Conservation (phyloP, 1,140 invertebrate genomes). For the Lerema accius region DNA sequence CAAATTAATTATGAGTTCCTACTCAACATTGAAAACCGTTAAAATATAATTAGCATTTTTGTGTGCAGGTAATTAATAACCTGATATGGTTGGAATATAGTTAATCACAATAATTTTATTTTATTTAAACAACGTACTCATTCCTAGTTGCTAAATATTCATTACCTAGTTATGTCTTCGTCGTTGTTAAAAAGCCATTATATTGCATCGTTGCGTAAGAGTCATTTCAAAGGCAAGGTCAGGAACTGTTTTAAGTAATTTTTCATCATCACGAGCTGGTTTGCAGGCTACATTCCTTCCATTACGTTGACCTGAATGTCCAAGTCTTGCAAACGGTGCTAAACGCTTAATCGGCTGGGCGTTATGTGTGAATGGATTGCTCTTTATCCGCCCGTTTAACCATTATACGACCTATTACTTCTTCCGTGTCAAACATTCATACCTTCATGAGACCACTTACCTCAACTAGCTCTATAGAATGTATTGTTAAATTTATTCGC, state of each 20-base stretch:
- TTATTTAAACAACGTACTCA: neutral
- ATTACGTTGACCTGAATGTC: constrained; percentile 8
- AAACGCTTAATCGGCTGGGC: constrained; percentile 21
- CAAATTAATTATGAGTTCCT: too few species aligned
- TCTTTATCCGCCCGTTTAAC: constrained; percentile 27
- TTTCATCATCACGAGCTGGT: neutral
- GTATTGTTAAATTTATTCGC: constrained; percentile 7
- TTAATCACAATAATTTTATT: too few species aligned
- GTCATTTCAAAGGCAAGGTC: neutral
- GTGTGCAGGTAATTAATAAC: too few species aligned
- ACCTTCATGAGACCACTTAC: constrained; percentile 15
- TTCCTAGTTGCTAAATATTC: neutral
- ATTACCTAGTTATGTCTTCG: neutral
- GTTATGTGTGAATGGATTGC: constrained; percentile 24
- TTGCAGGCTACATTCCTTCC: neutral
- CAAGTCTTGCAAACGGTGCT: constrained; percentile 11
- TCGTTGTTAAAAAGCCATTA: neutral
- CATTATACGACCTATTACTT: constrained; percentile 20
- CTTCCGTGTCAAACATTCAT: constrained; percentile 20
- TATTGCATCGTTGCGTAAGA: neutral
- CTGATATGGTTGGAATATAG: too few species aligned
- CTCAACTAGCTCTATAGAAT: constrained; percentile 1
- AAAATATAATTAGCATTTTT: too few species aligned
- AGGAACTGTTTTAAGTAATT: neutral
- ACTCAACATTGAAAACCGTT: too few species aligned